Base-by-base conservation (phyloP, 1,140 invertebrate genomes). In the Bilobella aurantiaca region DNA sequence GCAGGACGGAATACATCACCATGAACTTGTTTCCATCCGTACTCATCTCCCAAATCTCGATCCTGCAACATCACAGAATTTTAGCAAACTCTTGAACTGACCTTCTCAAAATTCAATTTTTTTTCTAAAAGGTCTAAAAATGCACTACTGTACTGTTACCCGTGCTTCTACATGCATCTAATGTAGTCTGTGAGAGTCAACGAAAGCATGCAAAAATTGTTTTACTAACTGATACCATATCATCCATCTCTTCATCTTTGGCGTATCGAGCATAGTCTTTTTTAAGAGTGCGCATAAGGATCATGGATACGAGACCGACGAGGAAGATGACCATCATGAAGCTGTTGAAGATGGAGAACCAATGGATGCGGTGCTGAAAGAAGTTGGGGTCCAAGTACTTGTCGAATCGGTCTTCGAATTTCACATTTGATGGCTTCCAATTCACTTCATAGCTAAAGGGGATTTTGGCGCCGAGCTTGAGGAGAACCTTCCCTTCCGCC, bases 311-410 rank as follows among this genome's bases (percentile, higher is more conserved):
- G 30, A 99, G 83, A 29, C 97, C 97, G 70, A 99, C 96, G 47
- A 99, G 81, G 79, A 99, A 99, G 69, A 99, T 98, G 0, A 99
- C 97, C 97, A 99, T 99, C 96, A 99, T 99, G 77, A 99, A 99
- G 74, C 93, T 98, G 76, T 99, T 99, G 78, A 99, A 99, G 66
- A 98, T 98, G 74, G 94, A 97, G 79, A 99, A 98, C 96, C 97
- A 99, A 77, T 99, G 97, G 72, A 99, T 99, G 84, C 96, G 78
- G 75, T 99, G 96, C 77, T 99, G 96, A 78, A 99, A 99, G 79
- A 99, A 99, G 72, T 90, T 98, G 0, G 96, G 93, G 82, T 99
- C 97, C 71, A 99, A 81, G 79, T 99, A 99, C 80, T 98, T 99
- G 76, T 99, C 94, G 81, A 99, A 99, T 74, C 97, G 82, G 76